Conservation (phyloP, 1,140 invertebrate genomes). For the Cotesia chilonis region DNA sequence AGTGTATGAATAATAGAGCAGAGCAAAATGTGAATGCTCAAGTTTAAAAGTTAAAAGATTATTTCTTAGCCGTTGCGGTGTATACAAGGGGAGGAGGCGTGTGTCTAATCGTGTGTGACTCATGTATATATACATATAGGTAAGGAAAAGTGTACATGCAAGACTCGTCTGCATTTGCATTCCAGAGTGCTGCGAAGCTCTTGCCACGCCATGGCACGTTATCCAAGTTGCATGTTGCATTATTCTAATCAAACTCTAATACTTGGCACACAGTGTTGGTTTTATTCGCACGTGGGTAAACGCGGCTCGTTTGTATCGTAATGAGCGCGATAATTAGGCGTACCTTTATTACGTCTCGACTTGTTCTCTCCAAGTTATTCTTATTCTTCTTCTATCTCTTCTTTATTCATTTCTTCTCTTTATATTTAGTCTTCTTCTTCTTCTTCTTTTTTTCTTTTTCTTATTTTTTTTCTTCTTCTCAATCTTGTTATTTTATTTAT, state of each 20-base stretch:
- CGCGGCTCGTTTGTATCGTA: conserved; percentile 53
- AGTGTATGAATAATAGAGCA: conserved; percentile 17
- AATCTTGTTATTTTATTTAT: neutral
- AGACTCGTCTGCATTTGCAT: conserved; percentile 49
- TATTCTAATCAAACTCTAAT: conserved; percentile 60
- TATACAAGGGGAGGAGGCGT: conserved; percentile 19
- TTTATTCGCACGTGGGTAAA: conserved; percentile 55
- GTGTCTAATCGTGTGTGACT: conserved; percentile 47
- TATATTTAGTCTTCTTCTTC: neutral
- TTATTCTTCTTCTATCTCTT: neutral
- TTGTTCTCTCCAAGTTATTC: neutral
- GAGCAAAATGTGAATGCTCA: conserved; percentile 28
- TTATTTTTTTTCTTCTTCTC: neutral
- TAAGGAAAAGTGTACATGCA: conserved; percentile 25
- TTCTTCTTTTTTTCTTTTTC: neutral
- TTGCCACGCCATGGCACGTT: conserved; percentile 47
- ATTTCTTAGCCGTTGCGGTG: neutral
- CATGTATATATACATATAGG: conserved; percentile 22
- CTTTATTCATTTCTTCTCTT: neutral
- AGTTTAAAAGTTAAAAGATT: conserved; percentile 9
- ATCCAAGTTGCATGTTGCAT: conserved; percentile 54
- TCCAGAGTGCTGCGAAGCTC: conserved; percentile 42
- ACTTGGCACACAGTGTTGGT: conserved; percentile 46
- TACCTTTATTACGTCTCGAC: conserved; percentile 41
- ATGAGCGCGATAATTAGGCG: conserved; percentile 54